A percentile compares a stretch with the other conserved stretches of the same genome.
Conservation (phyloP, 1,140 invertebrate genomes). For the Drosophila jambulina region DNA sequence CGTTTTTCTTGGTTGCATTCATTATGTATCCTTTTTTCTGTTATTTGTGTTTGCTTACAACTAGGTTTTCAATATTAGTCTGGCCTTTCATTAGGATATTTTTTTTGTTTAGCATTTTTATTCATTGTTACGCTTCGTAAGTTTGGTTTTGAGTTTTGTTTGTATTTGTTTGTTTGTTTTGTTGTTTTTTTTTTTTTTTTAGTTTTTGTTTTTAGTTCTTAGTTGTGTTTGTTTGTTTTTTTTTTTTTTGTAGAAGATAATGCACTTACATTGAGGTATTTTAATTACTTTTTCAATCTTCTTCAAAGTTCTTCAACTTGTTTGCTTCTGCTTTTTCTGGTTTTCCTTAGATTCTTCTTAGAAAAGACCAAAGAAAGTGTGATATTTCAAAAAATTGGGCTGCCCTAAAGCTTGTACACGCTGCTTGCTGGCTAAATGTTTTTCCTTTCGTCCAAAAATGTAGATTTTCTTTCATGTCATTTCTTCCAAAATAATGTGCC, state of each 20-base stretch:
- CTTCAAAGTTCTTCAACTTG: slow-evolving; percentile 60
- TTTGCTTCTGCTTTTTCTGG: slow-evolving; percentile 46
- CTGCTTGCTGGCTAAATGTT: slow-evolving; percentile 39
- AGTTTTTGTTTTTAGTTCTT: slow-evolving; percentile 15
- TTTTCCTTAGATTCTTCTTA: slow-evolving; percentile 31
- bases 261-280: slow-evolving; percentile 84
- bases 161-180: slow-evolving; percentile 44
- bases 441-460: slow-evolving; percentile 43
- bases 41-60: slow-evolving; percentile 37
- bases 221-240: slow-evolving; percentile 46
- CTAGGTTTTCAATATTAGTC: slow-evolving; percentile 34
- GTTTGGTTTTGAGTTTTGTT: slow-evolving; percentile 29
- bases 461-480: slow-evolving; percentile 32
- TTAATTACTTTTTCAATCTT: slow-evolving; percentile 84
- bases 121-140: slow-evolving; percentile 40
- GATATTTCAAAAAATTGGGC: slow-evolving; percentile 46
- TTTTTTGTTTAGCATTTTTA: slow-evolving; percentile 50
- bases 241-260: slow-evolving; percentile 75
- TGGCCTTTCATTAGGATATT: slow-evolving; percentile 31
- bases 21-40: slow-evolving; percentile 6
- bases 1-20: slow-evolving; percentile 9
- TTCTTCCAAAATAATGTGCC: slow-evolving; percentile 41
- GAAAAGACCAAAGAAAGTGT: slow-evolving; percentile 33
- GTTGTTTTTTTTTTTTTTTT: slow-evolving; percentile 39
- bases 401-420: slow-evolving; percentile 53